Conservation (phyloP, 2,888 invertebrate species). For the Ferdinandea cuprea region DNA sequence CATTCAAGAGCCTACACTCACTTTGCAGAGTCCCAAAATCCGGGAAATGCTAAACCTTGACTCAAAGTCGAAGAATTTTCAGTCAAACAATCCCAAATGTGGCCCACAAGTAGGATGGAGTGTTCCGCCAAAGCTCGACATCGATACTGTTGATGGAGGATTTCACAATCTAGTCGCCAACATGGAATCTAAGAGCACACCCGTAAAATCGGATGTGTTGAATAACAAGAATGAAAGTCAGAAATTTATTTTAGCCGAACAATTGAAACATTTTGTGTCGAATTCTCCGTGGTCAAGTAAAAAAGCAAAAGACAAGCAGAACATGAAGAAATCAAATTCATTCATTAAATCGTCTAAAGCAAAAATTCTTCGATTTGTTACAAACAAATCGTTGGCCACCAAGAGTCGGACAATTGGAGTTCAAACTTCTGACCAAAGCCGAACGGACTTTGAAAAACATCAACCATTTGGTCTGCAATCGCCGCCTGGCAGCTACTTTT, state of each 20-base stretch:
- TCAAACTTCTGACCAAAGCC: slow-evolving; percentile 77
- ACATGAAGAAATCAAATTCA: slow-evolving; percentile 62
- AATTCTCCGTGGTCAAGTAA: slow-evolving; percentile 78
- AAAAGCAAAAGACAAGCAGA: slow-evolving; percentile 71
- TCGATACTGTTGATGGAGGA: slow-evolving; percentile 81
- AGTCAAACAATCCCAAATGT: slow-evolving; percentile 76
- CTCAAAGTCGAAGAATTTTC: slow-evolving; percentile 74
- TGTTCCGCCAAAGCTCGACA: slow-evolving; percentile 78
- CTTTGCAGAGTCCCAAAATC: slow-evolving; percentile 79
- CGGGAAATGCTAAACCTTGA: slow-evolving; percentile 80
- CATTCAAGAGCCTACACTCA: slow-evolving; percentile 76
- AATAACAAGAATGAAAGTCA: slow-evolving; percentile 71
- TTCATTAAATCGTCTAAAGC: slow-evolving; percentile 80
- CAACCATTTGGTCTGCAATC: slow-evolving; percentile 77
- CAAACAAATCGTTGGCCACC: slow-evolving; percentile 76
- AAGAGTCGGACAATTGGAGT: slow-evolving; percentile 79
- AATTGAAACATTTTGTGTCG: slow-evolving; percentile 77
- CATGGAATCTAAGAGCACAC: slow-evolving; percentile 80
- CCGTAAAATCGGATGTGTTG: slow-evolving; percentile 78
- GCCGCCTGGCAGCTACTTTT: slow-evolving; percentile 81
- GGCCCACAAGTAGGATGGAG: slow-evolving; percentile 80
- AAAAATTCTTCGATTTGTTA: slow-evolving; percentile 80
- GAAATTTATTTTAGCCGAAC: slow-evolving; percentile 79
- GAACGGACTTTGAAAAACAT: slow-evolving; percentile 74
- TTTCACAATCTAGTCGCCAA: slow-evolving; percentile 80